Conservation (phyloP, 2,113 vertebrate genomes). For the Semicossyphus pulcher region DNA sequence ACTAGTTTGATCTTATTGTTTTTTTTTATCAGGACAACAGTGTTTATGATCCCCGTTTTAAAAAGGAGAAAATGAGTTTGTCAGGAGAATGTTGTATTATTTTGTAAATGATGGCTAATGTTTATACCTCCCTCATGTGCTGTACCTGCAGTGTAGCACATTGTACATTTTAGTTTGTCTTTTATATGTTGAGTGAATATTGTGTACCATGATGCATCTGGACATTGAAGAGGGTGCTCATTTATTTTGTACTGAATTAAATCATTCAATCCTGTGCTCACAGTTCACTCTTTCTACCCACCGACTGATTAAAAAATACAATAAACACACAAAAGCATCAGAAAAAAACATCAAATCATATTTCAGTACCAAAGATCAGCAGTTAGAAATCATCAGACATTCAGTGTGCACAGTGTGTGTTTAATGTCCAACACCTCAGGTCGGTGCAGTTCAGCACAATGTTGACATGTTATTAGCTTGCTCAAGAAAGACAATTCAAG, state of each 20-base stretch:
- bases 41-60: constrained; percentile 10
- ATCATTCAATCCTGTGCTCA: neutral
- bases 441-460: too few species aligned
- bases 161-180: constrained; percentile 50
- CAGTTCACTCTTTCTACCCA: neutral
- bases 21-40: constrained; percentile 1
- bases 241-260: constrained; percentile 31
- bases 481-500: too few species aligned
- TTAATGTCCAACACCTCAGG: too few species aligned
- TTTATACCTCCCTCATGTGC: constrained; percentile 8
- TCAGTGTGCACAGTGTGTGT: too few species aligned
- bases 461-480: too few species aligned
- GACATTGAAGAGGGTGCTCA: neutral
- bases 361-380: too few species aligned
- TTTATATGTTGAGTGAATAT: constrained; percentile 22
- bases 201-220: neutral
- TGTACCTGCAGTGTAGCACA: neutral
- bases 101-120: constrained; percentile 53
- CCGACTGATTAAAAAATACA: neutral
- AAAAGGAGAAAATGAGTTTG: constrained; percentile 18
- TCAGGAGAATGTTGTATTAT: constrained; percentile 48
- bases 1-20: constrained; percentile 41
- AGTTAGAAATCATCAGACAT: too few species aligned
- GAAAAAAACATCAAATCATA: too few species aligned
- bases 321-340: constrained; percentile 22